Evolutionary conservation across 1,140 invertebrate genomes (phyloP).

Genomic region (Aphidius gifuensis): DNA sequence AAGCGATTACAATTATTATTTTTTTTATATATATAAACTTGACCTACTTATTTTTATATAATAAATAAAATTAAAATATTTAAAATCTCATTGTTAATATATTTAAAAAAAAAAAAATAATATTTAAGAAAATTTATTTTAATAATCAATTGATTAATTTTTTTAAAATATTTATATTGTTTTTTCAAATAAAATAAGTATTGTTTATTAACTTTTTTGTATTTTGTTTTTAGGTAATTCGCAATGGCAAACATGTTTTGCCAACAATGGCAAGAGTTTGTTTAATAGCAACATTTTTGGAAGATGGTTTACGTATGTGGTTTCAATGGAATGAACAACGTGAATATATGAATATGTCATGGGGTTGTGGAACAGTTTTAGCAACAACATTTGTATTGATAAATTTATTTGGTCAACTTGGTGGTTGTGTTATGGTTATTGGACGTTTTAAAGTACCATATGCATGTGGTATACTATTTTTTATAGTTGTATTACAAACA

Average conservation of each 20-base stretch:
- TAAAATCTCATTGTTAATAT: no score
- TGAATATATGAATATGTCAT: constrained; percentile 97
- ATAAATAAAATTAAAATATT: no score
- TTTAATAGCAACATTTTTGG: constrained; percentile 98
- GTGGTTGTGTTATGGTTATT: constrained; percentile 90
- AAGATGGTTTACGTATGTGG: constrained; percentile 99
- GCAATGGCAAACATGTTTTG: constrained; percentile 89
- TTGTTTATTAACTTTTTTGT: constrained; percentile 14
- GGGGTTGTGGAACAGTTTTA: constrained; percentile 93
- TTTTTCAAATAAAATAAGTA: neutral
- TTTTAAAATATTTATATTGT: neutral
- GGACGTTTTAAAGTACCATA: constrained; percentile 88
- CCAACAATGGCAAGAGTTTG: constrained; percentile 94
- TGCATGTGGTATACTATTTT: constrained; percentile 92
- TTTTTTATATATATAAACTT: no score
- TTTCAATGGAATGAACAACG: constrained; percentile 97
- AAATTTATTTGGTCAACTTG: constrained; percentile 94
- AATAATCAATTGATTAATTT: neutral
- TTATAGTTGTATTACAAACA: constrained; percentile 94
- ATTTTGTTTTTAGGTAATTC: constrained; percentile 69
- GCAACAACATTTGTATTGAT: constrained; percentile 89
- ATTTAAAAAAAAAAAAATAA: no score
- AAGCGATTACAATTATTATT: no score
- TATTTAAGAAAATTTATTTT: no score
- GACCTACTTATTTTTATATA: no score